Base-by-base conservation (phyloP, 2,113 vertebrate genomes). In the Rhizomys pruinosus region DNA sequence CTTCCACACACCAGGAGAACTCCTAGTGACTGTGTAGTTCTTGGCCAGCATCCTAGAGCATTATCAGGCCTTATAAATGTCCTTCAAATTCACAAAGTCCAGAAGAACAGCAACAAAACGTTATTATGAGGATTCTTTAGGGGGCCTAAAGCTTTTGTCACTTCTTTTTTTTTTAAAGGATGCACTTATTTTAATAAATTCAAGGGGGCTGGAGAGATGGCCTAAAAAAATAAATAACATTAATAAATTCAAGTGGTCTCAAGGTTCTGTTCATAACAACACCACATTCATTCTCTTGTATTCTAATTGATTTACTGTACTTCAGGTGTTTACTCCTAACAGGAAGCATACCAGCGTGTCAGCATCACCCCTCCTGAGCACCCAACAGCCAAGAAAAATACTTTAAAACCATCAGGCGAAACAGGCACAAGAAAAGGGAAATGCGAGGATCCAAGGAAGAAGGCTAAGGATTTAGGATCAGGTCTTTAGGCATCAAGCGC, bases 31-130 rank as follows among this genome's bases (percentile, higher is more conserved):
- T 71, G 64, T 63, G 52, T 76, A 74, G 66, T 72, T 97, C 84
- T 96, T 96, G 86, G 96, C 95, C 90, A 82, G 81, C 86, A 93
- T 96, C 93, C 93, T 89, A 37, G 76, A 81, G 68, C 68, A 85
- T 91, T 89, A 77, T 13, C 66, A n/a, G 55, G 86, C 37, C 57
- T 94, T 89, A 92, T 44, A 90, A 96, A 93, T 3, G 27, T 69
- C 93, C 92, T 97, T 91, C 0, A 2, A 92, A 68, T 87, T 85
- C 92, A 80, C 0, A 1, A 42, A 88, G 77, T 72, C 37, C 52
- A 79, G 7, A 94, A 92, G 61, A 96, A 94, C 90, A 52, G 84
- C 10, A 63, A 22, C 37, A 94, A 89, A 93, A 85, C 76, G 91
- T 76, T 72, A 85, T 87, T 89, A 84, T 55, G 77, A 77, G 90